Evolutionary conservation across 2,113 vertebrate species (phyloP).

Genomic region (Cyphomyrus discorhynchus): DNA sequence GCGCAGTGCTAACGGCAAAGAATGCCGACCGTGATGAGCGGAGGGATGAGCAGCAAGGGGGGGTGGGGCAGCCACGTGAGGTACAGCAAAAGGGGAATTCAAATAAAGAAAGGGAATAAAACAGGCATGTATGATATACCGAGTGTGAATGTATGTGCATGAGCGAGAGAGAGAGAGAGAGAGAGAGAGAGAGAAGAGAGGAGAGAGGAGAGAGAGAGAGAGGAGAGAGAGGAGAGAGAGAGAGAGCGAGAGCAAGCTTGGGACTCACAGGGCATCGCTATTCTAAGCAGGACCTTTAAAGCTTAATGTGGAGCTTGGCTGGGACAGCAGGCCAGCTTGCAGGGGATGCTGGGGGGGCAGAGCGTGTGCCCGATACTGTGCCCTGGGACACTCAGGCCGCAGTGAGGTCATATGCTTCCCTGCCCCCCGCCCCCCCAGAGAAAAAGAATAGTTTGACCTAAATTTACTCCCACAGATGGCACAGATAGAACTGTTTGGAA

Average conservation of each 20-base stretch:
- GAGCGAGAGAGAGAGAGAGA: too few relatives aligned
- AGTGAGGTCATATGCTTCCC: background rate
- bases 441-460: background rate
- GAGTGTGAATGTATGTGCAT: too few relatives aligned
- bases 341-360: background rate
- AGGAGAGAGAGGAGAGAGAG: background rate
- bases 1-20: background rate
- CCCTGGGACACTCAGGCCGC: background rate
- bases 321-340: background rate
- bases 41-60: background rate
- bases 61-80: background rate
- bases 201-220: too few relatives aligned
- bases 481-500: slow-evolving; percentile 1
- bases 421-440: background rate
- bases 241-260: background rate
- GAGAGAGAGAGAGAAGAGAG: background rate
- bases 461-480: background rate
- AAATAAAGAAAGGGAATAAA: background rate
- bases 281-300: background rate
- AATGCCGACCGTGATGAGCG: background rate
- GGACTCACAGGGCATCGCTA: background rate
- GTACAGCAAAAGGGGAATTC: background rate
- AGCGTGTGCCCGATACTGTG: background rate
- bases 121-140: background rate
- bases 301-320: background rate